Percentiles rank a stretch among this genome's conserved stretches.
Conservation (phyloP, 1,140 invertebrate species). For the Meteorus sp. region DNA sequence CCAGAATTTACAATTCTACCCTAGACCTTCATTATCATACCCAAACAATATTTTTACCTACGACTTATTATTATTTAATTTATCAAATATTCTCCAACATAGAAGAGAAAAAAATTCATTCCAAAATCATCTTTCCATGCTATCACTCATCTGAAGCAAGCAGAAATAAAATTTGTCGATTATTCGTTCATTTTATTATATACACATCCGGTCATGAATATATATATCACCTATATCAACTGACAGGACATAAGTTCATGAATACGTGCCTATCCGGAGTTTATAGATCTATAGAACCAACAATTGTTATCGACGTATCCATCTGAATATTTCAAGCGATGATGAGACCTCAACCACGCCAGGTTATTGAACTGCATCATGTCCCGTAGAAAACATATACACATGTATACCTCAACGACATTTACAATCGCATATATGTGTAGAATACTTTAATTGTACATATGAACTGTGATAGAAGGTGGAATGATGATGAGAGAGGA, state of each 20-base stretch:
- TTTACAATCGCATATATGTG: background rate
- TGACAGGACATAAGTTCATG: constrained; percentile 1
- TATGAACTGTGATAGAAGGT: too few relatives aligned
- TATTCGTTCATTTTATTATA: too few relatives aligned
- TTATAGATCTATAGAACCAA: constrained; percentile 32
- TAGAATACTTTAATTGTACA: too few relatives aligned
- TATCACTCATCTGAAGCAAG: too few relatives aligned
- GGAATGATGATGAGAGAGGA: background rate
- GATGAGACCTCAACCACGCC: constrained; percentile 14
- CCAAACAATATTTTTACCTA: too few relatives aligned
- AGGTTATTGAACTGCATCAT: constrained; percentile 20
- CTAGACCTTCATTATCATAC: too few relatives aligned
- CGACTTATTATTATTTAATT: too few relatives aligned
- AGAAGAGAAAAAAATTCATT: too few relatives aligned
- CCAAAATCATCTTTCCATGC: too few relatives aligned
- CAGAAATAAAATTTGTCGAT: too few relatives aligned
- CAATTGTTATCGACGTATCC: constrained; percentile 41
- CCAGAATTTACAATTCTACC: too few relatives aligned
- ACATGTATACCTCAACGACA: background rate
- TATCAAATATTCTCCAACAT: too few relatives aligned
- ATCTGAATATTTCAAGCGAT: constrained; percentile 39
- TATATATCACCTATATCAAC: background rate
- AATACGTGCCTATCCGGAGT: constrained; percentile 11
- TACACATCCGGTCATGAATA: background rate
- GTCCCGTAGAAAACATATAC: background rate